Evolutionary conservation across 2,113 vertebrate genomes (phyloP).

Genomic region (Elephas maximus): DNA sequence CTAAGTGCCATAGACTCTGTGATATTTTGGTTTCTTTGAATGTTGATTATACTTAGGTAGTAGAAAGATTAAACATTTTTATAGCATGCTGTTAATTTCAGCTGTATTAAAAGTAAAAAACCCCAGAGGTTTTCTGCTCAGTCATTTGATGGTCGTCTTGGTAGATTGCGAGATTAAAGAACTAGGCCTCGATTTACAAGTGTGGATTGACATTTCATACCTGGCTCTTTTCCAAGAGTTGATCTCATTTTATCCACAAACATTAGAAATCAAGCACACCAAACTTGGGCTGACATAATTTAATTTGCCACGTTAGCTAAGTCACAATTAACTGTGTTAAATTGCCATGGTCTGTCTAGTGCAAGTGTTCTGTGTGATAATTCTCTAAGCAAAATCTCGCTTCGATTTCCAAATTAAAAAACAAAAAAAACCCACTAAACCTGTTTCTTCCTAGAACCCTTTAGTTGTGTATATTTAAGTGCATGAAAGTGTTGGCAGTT

Average conservation of each 20-base stretch:
- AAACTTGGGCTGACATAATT: conserved; percentile 54
- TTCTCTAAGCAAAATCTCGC: conserved; percentile 64
- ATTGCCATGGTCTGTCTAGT: conserved; percentile 36
- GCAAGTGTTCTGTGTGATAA: conserved; percentile 45
- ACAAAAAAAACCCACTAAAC: background rate
- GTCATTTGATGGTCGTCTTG: conserved; percentile 71
- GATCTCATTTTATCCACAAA: conserved; percentile 81
- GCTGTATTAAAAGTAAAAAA: conserved; percentile 46
- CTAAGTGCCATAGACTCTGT: background rate
- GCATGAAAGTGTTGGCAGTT: conserved; percentile 28
- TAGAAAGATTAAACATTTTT: conserved; percentile 51
- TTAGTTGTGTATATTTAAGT: conserved; percentile 56
- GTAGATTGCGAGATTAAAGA: conserved; percentile 78
- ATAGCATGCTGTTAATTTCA: conserved; percentile 39
- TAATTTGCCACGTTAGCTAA: conserved; percentile 72
- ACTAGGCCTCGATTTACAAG: conserved; percentile 75
- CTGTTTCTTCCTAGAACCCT: conserved; percentile 61
- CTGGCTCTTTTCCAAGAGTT: conserved; percentile 77
- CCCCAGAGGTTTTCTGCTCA: conserved; percentile 67
- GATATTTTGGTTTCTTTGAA: conserved; percentile 53
- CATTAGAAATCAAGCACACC: conserved; percentile 67
- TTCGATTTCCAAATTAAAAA: conserved; percentile 54
- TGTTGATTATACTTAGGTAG: conserved; percentile 48
- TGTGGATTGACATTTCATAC: conserved; percentile 74
- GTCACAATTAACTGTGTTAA: conserved; percentile 64